Evolutionary conservation across 2,888 invertebrate genomes (phyloP).

Genomic region (Pinctada fucata): DNA sequence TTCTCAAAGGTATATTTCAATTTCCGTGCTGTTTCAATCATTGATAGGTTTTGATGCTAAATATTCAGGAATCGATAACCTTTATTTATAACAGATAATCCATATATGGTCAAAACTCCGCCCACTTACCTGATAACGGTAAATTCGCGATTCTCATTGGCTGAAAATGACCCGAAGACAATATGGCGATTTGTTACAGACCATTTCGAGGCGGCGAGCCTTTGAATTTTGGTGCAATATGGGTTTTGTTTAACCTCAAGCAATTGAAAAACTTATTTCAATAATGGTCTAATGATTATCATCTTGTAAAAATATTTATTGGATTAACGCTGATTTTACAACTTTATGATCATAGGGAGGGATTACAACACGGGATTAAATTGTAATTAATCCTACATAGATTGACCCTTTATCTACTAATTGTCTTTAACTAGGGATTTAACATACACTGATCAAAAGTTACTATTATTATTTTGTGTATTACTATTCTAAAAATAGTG

Average conservation of each 20-base stretch:
- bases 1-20: slow-evolving; percentile 27
- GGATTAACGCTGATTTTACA: slow-evolving; percentile 6
- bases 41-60: slow-evolving; percentile 28
- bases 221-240: slow-evolving; percentile 13
- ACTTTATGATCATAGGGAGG: not conserved
- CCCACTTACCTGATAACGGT: slow-evolving; percentile 9
- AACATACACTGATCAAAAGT: not conserved
- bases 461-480: not conserved
- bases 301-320: slow-evolving; percentile 17
- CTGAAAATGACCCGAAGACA: slow-evolving; percentile 1
- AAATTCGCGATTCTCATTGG: slow-evolving; percentile 13
- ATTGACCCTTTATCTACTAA: not conserved
- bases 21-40: slow-evolving; percentile 33
- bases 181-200: slow-evolving; percentile 8
- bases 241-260: not conserved
- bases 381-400: not conserved
- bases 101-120: slow-evolving; percentile 30
- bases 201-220: slow-evolving; percentile 8
- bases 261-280: not conserved
- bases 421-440: not conserved
- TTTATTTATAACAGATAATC: slow-evolving; percentile 24
- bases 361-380: not conserved
- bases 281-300: slow-evolving; percentile 10
- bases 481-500: not conserved
- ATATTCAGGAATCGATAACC: slow-evolving; percentile 21